Conservation (phyloP, 2,113 vertebrate species). For the Cephalopholis sonnerati region DNA sequence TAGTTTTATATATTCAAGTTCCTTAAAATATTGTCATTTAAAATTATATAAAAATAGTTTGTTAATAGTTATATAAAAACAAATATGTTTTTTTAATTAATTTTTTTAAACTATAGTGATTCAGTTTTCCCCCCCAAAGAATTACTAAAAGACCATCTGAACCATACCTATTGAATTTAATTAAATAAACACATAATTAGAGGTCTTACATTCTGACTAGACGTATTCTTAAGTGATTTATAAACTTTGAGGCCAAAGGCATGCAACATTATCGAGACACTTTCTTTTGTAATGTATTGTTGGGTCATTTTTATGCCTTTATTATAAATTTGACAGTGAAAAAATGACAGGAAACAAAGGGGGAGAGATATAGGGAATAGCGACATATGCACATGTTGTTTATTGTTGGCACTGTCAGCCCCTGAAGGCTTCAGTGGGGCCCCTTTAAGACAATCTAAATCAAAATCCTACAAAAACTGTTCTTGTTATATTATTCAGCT, state of each 20-base stretch:
- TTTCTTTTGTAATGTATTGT: neutral
- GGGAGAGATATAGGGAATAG: neutral
- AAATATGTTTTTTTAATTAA: no score
- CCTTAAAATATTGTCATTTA: neutral
- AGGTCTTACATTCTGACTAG: neutral
- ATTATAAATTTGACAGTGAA: neutral
- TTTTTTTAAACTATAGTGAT: no score
- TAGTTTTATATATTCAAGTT: neutral
- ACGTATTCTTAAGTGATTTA: neutral
- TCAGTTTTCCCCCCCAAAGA: no score
- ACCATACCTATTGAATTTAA: neutral
- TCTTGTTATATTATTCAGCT: neutral
- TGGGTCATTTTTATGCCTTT: neutral
- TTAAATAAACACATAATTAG: neutral
- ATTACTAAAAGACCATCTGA: neutral
- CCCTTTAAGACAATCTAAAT: neutral
- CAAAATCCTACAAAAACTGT: neutral
- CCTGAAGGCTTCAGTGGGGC: neutral
- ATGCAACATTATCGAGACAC: neutral
- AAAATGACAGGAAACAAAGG: neutral
- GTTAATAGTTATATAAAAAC: no score
- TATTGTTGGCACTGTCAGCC: neutral
- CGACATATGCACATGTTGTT: neutral
- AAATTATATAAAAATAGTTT: no score
- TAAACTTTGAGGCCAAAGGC: no score